Conservation (phyloP, 2,113 vertebrate species). For the Pitta sordida region DNA sequence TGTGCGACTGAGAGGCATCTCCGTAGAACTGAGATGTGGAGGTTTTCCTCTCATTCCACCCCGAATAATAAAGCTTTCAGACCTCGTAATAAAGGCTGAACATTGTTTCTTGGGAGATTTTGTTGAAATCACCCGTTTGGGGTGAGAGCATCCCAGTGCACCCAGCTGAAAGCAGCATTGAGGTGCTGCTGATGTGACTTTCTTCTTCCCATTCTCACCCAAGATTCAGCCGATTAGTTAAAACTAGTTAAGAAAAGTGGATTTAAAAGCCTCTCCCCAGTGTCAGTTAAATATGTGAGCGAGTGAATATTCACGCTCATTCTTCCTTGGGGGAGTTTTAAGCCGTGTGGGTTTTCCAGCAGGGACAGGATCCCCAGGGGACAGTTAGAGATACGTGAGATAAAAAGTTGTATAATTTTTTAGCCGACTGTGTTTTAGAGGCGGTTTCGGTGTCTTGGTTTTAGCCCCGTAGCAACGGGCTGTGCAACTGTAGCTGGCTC, state of each 20-base stretch:
- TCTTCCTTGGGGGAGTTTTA: neutral
- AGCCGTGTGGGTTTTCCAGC: neutral
- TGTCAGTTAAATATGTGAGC: neutral
- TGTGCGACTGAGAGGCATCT: slow-evolving; percentile 8
- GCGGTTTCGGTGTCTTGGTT: neutral
- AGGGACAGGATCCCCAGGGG: slow-evolving; percentile 18
- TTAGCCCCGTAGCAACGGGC: slow-evolving; percentile 1
- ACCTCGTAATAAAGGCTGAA: neutral
- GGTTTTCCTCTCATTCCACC: neutral
- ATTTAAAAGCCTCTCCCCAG: neutral
- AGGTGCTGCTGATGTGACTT: neutral
- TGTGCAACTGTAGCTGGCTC: neutral
- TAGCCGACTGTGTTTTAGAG: neutral
- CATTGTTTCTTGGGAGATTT: neutral
- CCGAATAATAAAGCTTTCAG: slow-evolving; percentile 6
- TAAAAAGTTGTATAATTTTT: slow-evolving; percentile 17
- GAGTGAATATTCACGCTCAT: neutral
- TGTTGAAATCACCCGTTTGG: neutral
- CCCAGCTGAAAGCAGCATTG: neutral
- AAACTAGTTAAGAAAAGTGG: slow-evolving; percentile 5
- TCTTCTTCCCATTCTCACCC: neutral
- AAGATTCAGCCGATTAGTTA: neutral
- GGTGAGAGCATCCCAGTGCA: neutral
- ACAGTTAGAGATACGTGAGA: neutral
- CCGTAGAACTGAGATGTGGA: neutral